Percentiles rank a stretch among this genome's conserved stretches.
Conservation (phyloP, 2,797 vertebrate genomes). For the Tolypeutes matacus region DNA sequence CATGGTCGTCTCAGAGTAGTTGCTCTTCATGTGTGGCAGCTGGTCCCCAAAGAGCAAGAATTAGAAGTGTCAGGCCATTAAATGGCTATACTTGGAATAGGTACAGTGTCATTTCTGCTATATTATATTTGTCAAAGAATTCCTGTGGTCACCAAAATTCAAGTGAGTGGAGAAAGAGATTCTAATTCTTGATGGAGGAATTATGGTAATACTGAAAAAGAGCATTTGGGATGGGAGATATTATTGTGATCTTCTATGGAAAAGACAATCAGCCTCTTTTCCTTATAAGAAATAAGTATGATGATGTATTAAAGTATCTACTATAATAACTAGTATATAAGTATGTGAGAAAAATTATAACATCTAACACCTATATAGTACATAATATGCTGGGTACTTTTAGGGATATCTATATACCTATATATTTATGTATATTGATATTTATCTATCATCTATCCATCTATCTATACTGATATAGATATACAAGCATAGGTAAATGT, state of each 20-base stretch:
- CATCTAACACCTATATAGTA: background rate
- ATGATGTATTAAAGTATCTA: background rate
- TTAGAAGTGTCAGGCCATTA: too few relatives aligned
- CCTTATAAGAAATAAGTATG: background rate
- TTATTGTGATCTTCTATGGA: background rate
- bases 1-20: background rate
- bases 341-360: background rate
- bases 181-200: background rate
- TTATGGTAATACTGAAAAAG: background rate
- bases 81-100: background rate
- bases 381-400: background rate
- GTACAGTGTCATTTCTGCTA: too few relatives aligned
- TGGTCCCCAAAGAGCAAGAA: background rate
- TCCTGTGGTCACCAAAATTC: background rate
- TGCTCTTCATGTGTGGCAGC: background rate
- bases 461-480: too few relatives aligned
- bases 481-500: too few relatives aligned
- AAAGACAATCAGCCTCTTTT: rapidly evolving
- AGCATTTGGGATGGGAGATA: background rate
- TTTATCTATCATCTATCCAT: too few relatives aligned
- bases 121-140: background rate
- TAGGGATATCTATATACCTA: too few relatives aligned
- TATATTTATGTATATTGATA: too few relatives aligned
- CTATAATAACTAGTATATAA: background rate
- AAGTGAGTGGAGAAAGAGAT: background rate